A percentile compares a stretch with the other conserved stretches of the same genome.
Evolutionary conservation across 2,113 vertebrate species (phyloP).

Genomic region (Cacatua alba): DNA sequence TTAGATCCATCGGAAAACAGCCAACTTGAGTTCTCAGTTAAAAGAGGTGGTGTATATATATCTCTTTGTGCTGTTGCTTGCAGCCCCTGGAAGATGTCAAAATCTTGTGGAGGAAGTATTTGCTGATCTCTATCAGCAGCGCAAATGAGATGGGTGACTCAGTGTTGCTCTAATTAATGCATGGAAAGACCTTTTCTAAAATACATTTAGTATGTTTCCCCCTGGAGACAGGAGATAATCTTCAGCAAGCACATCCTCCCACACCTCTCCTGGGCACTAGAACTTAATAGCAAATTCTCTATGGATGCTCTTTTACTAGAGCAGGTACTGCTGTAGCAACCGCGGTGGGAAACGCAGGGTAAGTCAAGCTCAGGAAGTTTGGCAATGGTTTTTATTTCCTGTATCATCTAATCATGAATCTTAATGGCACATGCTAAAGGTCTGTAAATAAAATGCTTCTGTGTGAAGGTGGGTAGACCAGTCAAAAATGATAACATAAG

Average conservation of each 20-base stretch:
- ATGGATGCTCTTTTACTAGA: background rate
- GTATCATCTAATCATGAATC: background rate
- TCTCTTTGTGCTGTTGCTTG: background rate
- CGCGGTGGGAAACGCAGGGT: background rate
- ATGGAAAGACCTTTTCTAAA: slow-evolving; percentile 29
- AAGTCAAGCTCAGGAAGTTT: background rate
- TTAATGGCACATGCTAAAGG: background rate
- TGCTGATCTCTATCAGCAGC: slow-evolving; percentile 1
- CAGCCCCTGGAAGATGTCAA: background rate
- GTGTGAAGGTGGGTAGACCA: background rate
- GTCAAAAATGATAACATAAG: background rate
- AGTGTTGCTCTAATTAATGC: slow-evolving; percentile 40
- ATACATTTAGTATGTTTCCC: slow-evolving; percentile 3
- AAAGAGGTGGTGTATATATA: background rate
- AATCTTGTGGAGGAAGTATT: background rate
- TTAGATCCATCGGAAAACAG: background rate
- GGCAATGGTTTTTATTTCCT: background rate
- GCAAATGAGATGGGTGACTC: slow-evolving; percentile 45
- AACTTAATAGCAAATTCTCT: background rate
- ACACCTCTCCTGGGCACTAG: background rate
- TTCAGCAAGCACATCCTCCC: background rate
- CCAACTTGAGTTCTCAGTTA: background rate
- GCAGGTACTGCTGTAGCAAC: background rate
- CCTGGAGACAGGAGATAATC: background rate
- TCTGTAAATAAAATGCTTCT: background rate